Evolutionary conservation across 2,797 vertebrate species (phyloP), one percentile per base, ranked within the genome.

Genomic region (Lindbergichthys nudifrons): DNA sequence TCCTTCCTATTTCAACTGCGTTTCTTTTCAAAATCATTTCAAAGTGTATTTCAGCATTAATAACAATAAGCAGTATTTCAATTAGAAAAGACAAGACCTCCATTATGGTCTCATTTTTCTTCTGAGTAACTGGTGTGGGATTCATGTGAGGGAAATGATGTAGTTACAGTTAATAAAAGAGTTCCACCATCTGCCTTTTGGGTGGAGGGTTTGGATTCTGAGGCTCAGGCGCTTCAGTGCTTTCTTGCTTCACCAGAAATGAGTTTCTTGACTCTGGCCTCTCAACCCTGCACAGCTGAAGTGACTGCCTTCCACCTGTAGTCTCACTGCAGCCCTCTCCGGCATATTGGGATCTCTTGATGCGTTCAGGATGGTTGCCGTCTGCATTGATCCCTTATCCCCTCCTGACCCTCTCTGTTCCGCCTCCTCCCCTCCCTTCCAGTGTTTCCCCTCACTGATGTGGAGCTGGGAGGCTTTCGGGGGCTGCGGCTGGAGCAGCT

Each of bases 401-500:
- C 59, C 39, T 41, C 48, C 65, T 56, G 48, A 73, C 70, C 65
- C 43, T 21, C 39, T 81, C 65, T 43, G 56, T 53, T 72, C 70
- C 70, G 19, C 54, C 54, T 48, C 72, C 26, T 32, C 65, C 39
- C 46, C 65, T 61, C 58, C 47, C 52, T 12, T 10, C 56, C 64
- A 48, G 43, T 66, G 58, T 74, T 85, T 81, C 73, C 65, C 52
- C 69, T 90, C 73, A 75, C 51, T 26, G 75, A 81, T 78, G 82
- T 79, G 60, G 56, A 70, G 70, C 84, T 76, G 32, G 77, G 70
- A 83, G 80, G 78, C 70, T 87, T 87, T 88, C 39, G 70, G 75
- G 75, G 77, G 73, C 76, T 75, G 65, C 2, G 73, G 56, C 69
- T 59, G 66, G 57, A 85, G 88, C 89, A 89, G 87, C 89, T 91